phyloP scores from a whole-genome alignment of 2,113 vertebrate genomes.

The Python bivittatus region DNA sequence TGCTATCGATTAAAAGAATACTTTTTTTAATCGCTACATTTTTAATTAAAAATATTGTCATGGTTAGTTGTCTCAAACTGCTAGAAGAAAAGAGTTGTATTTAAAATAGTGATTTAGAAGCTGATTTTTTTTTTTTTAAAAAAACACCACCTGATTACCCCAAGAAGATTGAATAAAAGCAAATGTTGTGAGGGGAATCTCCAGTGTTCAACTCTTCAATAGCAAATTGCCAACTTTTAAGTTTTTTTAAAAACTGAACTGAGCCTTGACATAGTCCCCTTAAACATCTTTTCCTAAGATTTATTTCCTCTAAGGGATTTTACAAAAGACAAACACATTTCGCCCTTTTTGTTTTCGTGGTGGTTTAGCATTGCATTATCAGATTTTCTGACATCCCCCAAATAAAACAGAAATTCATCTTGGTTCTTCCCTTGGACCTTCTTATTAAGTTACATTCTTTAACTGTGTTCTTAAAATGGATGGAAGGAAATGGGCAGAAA shows the following conservation, averaged over 20 bases:
- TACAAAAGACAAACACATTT: constrained; percentile 65
- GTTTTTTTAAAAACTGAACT: constrained; percentile 63
- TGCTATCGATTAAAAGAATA: neutral
- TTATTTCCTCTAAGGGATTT: constrained; percentile 62
- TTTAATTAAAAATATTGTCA: neutral
- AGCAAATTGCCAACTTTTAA: constrained; percentile 60
- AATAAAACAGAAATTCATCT: constrained; percentile 63
- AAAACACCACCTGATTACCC: constrained; percentile 55
- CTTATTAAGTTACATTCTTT: neutral
- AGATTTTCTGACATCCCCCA: constrained; percentile 55
- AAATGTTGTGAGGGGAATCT: constrained; percentile 61
- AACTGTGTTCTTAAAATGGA: neutral
- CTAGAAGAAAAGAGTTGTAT: neutral
- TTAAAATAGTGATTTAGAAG: constrained; percentile 37
- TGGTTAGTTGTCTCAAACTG: neutral
- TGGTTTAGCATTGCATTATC: constrained; percentile 43
- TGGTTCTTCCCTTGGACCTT: constrained; percentile 23
- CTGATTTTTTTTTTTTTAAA: constrained; percentile 38
- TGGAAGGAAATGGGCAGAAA: neutral
- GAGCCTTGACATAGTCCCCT: constrained; percentile 64
- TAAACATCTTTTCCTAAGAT: constrained; percentile 59
- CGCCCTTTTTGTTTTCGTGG: constrained; percentile 41
- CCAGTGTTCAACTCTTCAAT: constrained; percentile 59
- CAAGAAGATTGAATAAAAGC: constrained; percentile 60
- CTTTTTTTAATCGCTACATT: neutral